phyloP scores from a whole-genome alignment of 1,140 invertebrate genomes.

The Drosophila nasuta region DNA sequence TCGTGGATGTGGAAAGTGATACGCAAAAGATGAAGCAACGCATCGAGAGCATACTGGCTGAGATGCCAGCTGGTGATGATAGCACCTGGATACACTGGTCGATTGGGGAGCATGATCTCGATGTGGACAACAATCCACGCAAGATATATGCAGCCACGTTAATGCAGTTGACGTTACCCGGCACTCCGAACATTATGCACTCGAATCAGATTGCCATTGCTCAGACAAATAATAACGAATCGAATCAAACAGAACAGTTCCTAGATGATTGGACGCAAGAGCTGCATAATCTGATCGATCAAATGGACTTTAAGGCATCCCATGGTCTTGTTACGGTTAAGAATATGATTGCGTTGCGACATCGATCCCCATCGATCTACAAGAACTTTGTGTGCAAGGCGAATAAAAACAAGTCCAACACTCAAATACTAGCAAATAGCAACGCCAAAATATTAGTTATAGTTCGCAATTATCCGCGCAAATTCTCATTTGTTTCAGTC shows the following conservation, averaged over 20 bases:
- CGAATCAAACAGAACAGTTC: slow-evolving; percentile 87
- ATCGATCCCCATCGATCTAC: slow-evolving; percentile 89
- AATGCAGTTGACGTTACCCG: slow-evolving; percentile 91
- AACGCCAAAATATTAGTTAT: slow-evolving; percentile 89
- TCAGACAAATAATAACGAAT: slow-evolving; percentile 85
- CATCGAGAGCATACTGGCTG: slow-evolving; percentile 86
- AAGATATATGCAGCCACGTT: slow-evolving; percentile 88
- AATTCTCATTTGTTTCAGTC: slow-evolving; percentile 90
- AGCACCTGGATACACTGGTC: slow-evolving; percentile 92
- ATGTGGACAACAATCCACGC: slow-evolving; percentile 69
- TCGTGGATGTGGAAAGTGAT: slow-evolving; percentile 87
- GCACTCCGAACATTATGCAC: slow-evolving; percentile 92
- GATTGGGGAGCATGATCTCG: slow-evolving; percentile 87
- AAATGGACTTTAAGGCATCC: slow-evolving; percentile 87
- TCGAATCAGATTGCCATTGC: slow-evolving; percentile 91
- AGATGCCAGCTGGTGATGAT: slow-evolving; percentile 81
- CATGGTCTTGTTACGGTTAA: slow-evolving; percentile 86
- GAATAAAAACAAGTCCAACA: slow-evolving; percentile 87
- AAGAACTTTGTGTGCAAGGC: slow-evolving; percentile 89
- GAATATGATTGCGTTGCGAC: slow-evolving; percentile 86
- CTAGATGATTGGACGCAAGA: slow-evolving; percentile 87
- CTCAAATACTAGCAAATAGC: slow-evolving; percentile 87
- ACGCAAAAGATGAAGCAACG: slow-evolving; percentile 86
- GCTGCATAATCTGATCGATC: slow-evolving; percentile 85
- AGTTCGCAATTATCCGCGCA: slow-evolving; percentile 91